These are phyloP conservation scores for Girardinus metallicus DNA, from an alignment of 2,797 vertebrate genomes.

Conservation along the genomic window DNA sequence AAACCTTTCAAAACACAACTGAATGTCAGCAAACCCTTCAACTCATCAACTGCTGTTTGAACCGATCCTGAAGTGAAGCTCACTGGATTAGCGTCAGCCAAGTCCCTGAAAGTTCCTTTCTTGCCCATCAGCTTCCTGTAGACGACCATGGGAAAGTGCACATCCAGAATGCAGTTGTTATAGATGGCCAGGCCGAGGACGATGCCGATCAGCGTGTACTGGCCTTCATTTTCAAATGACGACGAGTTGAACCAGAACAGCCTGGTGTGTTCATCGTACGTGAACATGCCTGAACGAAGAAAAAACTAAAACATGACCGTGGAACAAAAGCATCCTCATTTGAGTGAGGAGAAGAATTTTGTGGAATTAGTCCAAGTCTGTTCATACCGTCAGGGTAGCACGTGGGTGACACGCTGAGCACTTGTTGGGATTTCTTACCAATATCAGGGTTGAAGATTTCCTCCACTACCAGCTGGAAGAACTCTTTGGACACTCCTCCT, in stretches of 20 bases:
- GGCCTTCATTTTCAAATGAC: slow-evolving; percentile 97
- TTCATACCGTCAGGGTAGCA: not conserved
- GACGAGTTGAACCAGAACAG: slow-evolving; percentile 98
- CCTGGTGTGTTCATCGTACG: slow-evolving; percentile 95
- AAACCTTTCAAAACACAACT: slow-evolving; percentile 80
- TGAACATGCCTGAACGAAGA: slow-evolving; percentile 92
- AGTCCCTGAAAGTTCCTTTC: slow-evolving; percentile 96
- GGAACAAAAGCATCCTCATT: not conserved
- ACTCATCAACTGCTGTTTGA: not conserved
- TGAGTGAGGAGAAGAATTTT: not conserved
- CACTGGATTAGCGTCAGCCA: slow-evolving; percentile 97
- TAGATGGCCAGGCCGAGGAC: slow-evolving; percentile 98
- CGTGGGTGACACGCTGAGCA: too few species aligned
- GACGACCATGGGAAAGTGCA: slow-evolving; percentile 99
- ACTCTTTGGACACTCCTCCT: slow-evolving; percentile 99
- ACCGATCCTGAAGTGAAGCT: slow-evolving; percentile 39
- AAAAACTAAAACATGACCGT: not conserved
- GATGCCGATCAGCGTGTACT: slow-evolving; percentile 98
- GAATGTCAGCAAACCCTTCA: not conserved
- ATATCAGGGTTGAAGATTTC: slow-evolving; percentile 99
- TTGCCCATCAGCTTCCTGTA: slow-evolving; percentile 99
- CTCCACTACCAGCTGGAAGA: slow-evolving; percentile 98
- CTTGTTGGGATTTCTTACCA: slow-evolving; percentile 76
- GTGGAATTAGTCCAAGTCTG: not conserved
- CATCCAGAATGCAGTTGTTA: slow-evolving; percentile 98